A percentile compares a stretch with the other conserved stretches of the same genome.
phyloP scores from a whole-genome alignment of 2,888 invertebrate species.

The Allacma fusca region DNA sequence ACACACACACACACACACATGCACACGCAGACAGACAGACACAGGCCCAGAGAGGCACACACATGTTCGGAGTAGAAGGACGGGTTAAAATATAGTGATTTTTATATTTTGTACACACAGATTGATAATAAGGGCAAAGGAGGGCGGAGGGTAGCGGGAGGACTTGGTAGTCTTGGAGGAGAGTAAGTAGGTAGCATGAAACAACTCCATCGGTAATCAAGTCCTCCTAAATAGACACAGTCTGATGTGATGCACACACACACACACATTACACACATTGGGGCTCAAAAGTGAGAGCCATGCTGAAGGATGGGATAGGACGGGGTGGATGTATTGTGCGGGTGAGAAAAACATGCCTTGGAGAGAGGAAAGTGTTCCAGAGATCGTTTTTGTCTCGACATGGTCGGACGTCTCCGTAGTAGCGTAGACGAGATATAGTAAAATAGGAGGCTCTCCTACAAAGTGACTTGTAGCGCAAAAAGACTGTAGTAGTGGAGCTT shows the following conservation, averaged over 20 bases:
- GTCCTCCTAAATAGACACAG: constrained; percentile 13
- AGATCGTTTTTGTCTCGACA: constrained; percentile 45
- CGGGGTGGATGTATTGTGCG: constrained; percentile 34
- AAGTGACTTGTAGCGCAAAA: too few relatives aligned
- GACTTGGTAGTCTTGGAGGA: constrained; percentile 18
- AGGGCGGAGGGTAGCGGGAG: constrained; percentile 36
- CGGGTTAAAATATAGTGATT: background rate
- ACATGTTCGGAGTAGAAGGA: too few relatives aligned
- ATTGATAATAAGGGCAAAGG: constrained; percentile 10
- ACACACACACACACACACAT: too few relatives aligned
- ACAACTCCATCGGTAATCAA: constrained; percentile 24
- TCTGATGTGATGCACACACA: background rate
- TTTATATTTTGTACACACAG: background rate
- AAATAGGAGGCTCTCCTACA: background rate
- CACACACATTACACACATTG: too few relatives aligned
- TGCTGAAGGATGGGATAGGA: constrained; percentile 12
- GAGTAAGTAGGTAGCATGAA: constrained; percentile 22
- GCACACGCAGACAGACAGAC: too few relatives aligned
- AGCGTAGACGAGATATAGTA: background rate
- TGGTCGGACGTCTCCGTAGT: constrained; percentile 41
- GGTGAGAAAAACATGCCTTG: constrained; percentile 41
- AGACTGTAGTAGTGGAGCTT: background rate
- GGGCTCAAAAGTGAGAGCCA: background rate
- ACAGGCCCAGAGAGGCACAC: too few relatives aligned
- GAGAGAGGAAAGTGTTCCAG: constrained; percentile 44